Percentiles rank a stretch among this genome's conserved stretches.
Conservation (phyloP, 2,888 invertebrate species). For the Brenthis daphne region DNA sequence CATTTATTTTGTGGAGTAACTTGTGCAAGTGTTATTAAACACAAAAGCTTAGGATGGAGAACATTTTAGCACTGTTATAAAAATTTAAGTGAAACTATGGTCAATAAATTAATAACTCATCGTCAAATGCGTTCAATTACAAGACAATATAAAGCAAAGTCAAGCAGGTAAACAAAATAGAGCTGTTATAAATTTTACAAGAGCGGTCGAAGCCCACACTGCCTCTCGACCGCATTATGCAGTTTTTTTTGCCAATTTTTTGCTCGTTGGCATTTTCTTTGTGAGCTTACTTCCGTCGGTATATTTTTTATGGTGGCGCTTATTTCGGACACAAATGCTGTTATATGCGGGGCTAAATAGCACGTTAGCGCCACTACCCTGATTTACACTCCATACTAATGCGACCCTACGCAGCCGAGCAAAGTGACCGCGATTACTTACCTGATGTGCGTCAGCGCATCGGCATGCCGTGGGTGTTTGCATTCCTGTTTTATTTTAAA, state of each 20-base stretch:
- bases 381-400: slow-evolving; percentile 33
- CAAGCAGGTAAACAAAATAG: slow-evolving; percentile 81
- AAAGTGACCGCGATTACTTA: slow-evolving; percentile 38
- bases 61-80: slow-evolving; percentile 79
- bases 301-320: slow-evolving; percentile 77
- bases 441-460: slow-evolving; percentile 48
- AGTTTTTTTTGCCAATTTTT: slow-evolving; percentile 72
- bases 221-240: slow-evolving; percentile 73
- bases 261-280: slow-evolving; percentile 76
- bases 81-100: slow-evolving; percentile 70
- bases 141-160: slow-evolving; percentile 71
- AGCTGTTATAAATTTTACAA: slow-evolving; percentile 81
- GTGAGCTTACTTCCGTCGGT: slow-evolving; percentile 78
- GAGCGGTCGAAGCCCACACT: slow-evolving; percentile 67
- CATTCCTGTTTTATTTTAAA: slow-evolving; percentile 38
- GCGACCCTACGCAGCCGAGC: slow-evolving; percentile 33
- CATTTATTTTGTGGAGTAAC: neutral
- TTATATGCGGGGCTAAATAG: slow-evolving; percentile 53
- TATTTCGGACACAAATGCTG: slow-evolving; percentile 67
- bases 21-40: slow-evolving; percentile 29
- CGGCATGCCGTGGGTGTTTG: slow-evolving; percentile 43
- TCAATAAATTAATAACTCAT: slow-evolving; percentile 81
- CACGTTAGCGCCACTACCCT: slow-evolving; percentile 60
- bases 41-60: slow-evolving; percentile 43
- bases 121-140: slow-evolving; percentile 79